A percentile compares a stretch with the other conserved stretches of the same genome.
Conservation (phyloP, 2,797 vertebrate genomes). For the Cossypha dichroa region DNA sequence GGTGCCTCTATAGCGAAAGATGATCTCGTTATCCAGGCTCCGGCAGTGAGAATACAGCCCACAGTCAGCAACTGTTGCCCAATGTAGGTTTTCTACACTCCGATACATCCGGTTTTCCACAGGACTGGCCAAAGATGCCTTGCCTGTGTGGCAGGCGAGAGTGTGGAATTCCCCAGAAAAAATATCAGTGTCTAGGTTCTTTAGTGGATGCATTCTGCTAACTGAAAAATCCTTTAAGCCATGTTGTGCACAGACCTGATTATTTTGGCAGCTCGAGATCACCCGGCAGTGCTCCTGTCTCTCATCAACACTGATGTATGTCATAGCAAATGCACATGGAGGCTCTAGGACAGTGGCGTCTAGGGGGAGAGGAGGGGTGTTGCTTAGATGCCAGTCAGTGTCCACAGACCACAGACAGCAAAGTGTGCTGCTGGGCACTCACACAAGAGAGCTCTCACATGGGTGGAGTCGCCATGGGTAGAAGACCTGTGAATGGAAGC, state of each 20-base stretch:
- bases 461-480: constrained; percentile 60
- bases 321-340: constrained; percentile 72
- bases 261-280: constrained; percentile 79
- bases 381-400: constrained; percentile 79
- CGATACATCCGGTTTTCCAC: constrained; percentile 80
- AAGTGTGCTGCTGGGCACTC: constrained; percentile 78
- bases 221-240: constrained; percentile 81
- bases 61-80: constrained; percentile 77
- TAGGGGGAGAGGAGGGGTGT: constrained; percentile 77
- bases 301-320: constrained; percentile 78
- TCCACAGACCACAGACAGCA: constrained; percentile 78
- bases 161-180: constrained; percentile 43
- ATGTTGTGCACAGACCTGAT: constrained; percentile 81
- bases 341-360: constrained; percentile 71
- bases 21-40: constrained; percentile 83
- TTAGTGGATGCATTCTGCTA: constrained; percentile 74
- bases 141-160: constrained; percentile 20
- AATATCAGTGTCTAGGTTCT: constrained; percentile 64
- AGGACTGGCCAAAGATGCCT: constrained; percentile 1
- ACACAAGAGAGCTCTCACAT: constrained; percentile 81
- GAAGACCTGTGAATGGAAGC: constrained; percentile 63
- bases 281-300: constrained; percentile 71
- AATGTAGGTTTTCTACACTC: constrained; percentile 91
- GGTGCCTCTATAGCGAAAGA: constrained; percentile 80
- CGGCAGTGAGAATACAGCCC: constrained; percentile 76